Percentiles rank a stretch among this genome's conserved stretches.
Evolutionary conservation across 2,888 invertebrate genomes (phyloP).

Genomic region (Ophion ventricosus): DNA sequence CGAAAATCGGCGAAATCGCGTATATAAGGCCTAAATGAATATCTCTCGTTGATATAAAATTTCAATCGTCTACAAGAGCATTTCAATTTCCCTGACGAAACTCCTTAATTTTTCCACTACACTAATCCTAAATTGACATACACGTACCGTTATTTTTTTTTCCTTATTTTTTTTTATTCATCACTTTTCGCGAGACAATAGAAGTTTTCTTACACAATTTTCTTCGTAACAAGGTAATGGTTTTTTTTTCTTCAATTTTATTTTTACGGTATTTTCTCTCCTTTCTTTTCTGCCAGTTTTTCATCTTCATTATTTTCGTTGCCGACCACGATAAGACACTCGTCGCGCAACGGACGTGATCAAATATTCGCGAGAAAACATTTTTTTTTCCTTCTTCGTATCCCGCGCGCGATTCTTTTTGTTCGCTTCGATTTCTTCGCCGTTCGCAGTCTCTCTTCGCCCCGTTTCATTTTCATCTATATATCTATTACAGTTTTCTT

Average conservation of each 20-base stretch:
- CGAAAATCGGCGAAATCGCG: too few relatives aligned
- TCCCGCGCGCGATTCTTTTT: constrained; percentile 7
- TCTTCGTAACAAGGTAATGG: constrained; percentile 47
- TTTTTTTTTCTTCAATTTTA: constrained; percentile 2
- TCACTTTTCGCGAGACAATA: constrained; percentile 55
- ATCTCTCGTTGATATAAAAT: too few relatives aligned
- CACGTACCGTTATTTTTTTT: constrained; percentile 18
- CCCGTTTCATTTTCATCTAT: constrained; percentile 14
- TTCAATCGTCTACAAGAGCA: too few relatives aligned
- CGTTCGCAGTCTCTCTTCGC: constrained; percentile 1
- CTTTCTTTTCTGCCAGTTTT: background rate
- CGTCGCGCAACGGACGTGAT: constrained; percentile 42
- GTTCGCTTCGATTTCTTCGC: constrained; percentile 3
- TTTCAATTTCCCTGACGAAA: too few relatives aligned
- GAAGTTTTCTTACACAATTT: constrained; percentile 50
- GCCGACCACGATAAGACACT: constrained; percentile 46
- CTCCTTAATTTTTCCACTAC: background rate
- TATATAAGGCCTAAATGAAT: too few relatives aligned
- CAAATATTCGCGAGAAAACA: constrained; percentile 40
- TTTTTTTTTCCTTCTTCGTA: background rate
- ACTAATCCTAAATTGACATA: constrained; percentile 10
- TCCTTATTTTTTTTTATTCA: constrained; percentile 34
- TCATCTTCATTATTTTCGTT: constrained; percentile 42
- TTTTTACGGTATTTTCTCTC: constrained; percentile 6
- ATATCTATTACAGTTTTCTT: constrained; percentile 17